Percentiles rank a stretch among this genome's conserved stretches.
These are phyloP conservation scores for Periparus ater DNA, from an alignment of 2,797 vertebrate species.

Conservation along the genomic window DNA sequence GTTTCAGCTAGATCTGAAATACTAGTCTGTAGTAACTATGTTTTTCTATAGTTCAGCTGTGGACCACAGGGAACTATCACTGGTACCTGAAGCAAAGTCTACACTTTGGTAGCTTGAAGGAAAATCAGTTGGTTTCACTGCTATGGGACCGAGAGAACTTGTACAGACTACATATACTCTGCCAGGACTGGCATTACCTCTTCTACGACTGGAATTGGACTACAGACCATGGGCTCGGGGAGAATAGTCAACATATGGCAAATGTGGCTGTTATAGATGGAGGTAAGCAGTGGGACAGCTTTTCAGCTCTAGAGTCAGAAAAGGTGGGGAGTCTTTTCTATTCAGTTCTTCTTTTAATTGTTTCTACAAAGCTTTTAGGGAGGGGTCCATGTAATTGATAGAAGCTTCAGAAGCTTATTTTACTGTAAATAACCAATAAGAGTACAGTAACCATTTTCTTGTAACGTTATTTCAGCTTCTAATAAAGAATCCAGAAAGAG, in stretches of 20 bases:
- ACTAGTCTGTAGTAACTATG: not conserved
- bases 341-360: not conserved
- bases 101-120: conserved; percentile 78
- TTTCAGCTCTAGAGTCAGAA: not conserved
- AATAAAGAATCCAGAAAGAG: not conserved
- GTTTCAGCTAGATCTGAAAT: not conserved
- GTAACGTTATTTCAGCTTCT: not conserved
- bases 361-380: not conserved
- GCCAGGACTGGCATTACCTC: conserved; percentile 81
- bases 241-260: conserved; percentile 74
- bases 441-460: not conserved
- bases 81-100: conserved; percentile 98
- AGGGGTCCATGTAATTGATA: not conserved
- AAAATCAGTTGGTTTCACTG: conserved; percentile 79
- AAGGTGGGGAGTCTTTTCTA: not conserved
- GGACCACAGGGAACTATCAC: conserved; percentile 93
- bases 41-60: conserved; percentile 87
- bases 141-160: conserved; percentile 86
- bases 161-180: conserved; percentile 83
- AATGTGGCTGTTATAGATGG: conserved; percentile 94
- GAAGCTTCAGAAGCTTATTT: not conserved
- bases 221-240: conserved; percentile 81
- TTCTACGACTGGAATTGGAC: conserved; percentile 91
- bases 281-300: conserved; percentile 75
- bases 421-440: not conserved